Base-by-base conservation (phyloP, 2,113 vertebrate species). In the Eurypyga helias region DNA sequence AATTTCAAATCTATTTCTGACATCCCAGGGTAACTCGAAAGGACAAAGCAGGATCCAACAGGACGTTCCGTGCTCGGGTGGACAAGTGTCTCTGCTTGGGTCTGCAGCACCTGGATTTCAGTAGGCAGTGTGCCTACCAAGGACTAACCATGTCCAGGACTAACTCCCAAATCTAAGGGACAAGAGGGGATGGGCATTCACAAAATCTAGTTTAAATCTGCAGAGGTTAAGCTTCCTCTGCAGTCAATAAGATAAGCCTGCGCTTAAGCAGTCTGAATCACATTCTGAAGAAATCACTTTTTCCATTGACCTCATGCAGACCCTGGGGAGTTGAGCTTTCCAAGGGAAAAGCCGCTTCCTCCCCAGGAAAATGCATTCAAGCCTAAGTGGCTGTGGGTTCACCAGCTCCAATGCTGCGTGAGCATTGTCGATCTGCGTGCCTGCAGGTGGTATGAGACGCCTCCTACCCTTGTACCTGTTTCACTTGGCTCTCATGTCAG, bases 301-400 rank as follows among this genome's bases (percentile, higher is more conserved):
- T 97, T 94, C 96, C 96, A 89, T 87, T 95, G 89, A 97, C 91
- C 89, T 96, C 94, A 95, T 20, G 29, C 61, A 73, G 87, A 79
- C 96, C 65, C 91, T 91, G 77, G 94, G 94, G 96, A 97, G 21
- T 83, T 87, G 87, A 93, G 87, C 83, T 87, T 91, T 96, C 87
- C 91, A 91, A 91, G 94, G 93, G 89, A 96, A 96, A 96, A 96
- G 96, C 94, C 91, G 94, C 91, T 95, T 96, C 95, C 94, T 96
- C 77, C 89, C 77, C 78, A 93, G 77, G 73, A 95, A 96, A 95
- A 81, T 46, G 81, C 84, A 82, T 95, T 96, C 61, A 89, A 82
- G 82, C 77, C 57, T 36, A 78, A 95, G 65, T 87, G 87, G 87
- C 93, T 5, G 2, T 76, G 91, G 87, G 57, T 76, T 95, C 88